These are phyloP conservation scores for Pristionchus pacificus DNA, from an alignment of 1,140 invertebrate genomes.

Conservation along the genomic window DNA sequence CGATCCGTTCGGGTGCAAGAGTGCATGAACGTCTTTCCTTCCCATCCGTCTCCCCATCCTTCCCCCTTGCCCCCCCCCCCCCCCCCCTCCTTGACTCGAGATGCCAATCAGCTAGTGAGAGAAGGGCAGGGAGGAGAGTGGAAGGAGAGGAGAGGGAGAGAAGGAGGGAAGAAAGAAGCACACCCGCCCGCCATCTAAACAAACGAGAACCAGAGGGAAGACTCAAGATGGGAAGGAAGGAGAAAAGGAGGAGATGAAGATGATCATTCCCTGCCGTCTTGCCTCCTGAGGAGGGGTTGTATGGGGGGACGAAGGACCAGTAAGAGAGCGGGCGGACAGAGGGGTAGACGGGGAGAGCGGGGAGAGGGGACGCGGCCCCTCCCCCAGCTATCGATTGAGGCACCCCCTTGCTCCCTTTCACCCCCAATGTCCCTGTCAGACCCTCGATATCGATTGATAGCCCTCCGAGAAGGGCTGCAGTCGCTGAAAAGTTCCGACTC, in stretches of 20 bases:
- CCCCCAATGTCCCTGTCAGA: not conserved
- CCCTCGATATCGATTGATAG: not conserved
- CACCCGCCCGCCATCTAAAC: too few species aligned
- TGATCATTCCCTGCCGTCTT: not conserved
- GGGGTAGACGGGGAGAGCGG: slow-evolving; percentile 3
- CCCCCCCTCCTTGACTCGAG: slow-evolving; percentile 14
- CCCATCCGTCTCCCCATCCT: slow-evolving; percentile 2
- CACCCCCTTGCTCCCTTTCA: not conserved
- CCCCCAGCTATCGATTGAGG: slow-evolving; percentile 15
- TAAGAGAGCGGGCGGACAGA: slow-evolving; percentile 4
- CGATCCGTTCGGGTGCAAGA: too few species aligned
- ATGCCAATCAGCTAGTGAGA: slow-evolving; percentile 8
- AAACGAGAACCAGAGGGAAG: too few species aligned
- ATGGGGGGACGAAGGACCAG: slow-evolving; percentile 4
- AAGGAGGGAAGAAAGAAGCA: slow-evolving; percentile 5
- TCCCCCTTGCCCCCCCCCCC: slow-evolving; percentile 10
- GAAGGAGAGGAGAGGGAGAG: slow-evolving; percentile 2
- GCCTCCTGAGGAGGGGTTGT: slow-evolving; percentile 7
- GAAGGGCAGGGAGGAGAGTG: not conserved
- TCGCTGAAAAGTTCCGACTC: too few species aligned
- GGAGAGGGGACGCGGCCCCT: not conserved
- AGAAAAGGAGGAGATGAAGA: too few species aligned
- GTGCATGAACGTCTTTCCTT: slow-evolving; percentile 18
- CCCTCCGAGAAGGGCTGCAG: too few species aligned
- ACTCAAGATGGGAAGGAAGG: too few species aligned